These are phyloP conservation scores for Carcinoscorpius rotundicauda DNA, from an alignment of 1,140 invertebrate genomes.

Conservation along the genomic window DNA sequence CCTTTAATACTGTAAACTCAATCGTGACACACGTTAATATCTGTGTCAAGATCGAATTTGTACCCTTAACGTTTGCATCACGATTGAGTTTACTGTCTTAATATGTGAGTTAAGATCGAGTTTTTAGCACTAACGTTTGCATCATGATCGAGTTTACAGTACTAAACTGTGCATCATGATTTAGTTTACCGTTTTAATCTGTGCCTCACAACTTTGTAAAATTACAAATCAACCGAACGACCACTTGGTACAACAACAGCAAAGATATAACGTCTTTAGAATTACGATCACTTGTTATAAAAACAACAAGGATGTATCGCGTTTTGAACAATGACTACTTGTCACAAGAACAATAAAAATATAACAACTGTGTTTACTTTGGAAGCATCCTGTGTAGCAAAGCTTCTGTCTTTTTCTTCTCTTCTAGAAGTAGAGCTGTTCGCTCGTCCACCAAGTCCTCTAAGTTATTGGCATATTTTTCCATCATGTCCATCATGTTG, in stretches of 20 bases:
- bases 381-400: constrained; percentile 85
- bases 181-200: too few species aligned
- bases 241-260: background rate
- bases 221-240: too few species aligned
- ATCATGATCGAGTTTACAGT: too few species aligned
- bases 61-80: too few species aligned
- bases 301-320: constrained; percentile 3
- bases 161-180: too few species aligned
- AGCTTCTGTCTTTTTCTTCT: constrained; percentile 88
- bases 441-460: constrained; percentile 82
- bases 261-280: background rate
- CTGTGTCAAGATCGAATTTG: too few species aligned
- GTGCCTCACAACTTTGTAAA: too few species aligned
- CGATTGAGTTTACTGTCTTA: too few species aligned
- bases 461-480: constrained; percentile 85
- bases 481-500: constrained; percentile 94
- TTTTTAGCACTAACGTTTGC: too few species aligned
- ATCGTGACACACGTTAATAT: too few species aligned
- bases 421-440: constrained; percentile 73
- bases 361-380: constrained; percentile 42
- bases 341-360: background rate
- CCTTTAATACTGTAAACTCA: too few species aligned
- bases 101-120: too few species aligned
- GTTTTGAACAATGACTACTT: constrained; percentile 1
- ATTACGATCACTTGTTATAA: background rate